Evolutionary conservation across 2,113 vertebrate species (phyloP).

Genomic region (Heteronetta atricapilla): DNA sequence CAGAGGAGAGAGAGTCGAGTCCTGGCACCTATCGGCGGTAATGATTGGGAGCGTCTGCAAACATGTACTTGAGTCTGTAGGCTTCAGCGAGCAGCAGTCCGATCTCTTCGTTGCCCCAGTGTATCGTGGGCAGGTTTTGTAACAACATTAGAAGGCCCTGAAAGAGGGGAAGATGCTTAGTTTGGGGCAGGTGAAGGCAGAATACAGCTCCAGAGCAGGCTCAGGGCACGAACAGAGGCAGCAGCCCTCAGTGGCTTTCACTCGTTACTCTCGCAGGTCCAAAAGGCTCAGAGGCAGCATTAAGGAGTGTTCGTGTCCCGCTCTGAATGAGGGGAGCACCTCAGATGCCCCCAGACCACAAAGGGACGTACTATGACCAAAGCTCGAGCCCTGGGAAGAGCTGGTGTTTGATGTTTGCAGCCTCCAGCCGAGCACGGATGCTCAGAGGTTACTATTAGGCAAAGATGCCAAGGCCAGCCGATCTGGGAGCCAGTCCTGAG

Average conservation of each 20-base stretch:
- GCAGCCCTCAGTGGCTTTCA: fast-evolving
- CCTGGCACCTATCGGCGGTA: conserved; percentile 89
- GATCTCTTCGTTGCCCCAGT: conserved; percentile 98
- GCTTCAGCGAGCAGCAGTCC: conserved; percentile 96
- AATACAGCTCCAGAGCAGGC: neutral
- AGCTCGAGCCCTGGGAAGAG: neutral
- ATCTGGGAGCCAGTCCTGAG: neutral
- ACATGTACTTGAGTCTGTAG: conserved; percentile 99
- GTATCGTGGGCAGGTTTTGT: conserved; percentile 97
- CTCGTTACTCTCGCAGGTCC: fast-evolving
- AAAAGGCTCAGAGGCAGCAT: neutral
- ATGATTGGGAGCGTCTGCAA: conserved; percentile 96
- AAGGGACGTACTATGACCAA: neutral
- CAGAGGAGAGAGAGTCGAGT: conserved; percentile 31
- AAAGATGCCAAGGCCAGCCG: neutral
- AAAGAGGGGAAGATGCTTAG: conserved; percentile 23
- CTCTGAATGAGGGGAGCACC: neutral
- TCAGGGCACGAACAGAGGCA: neutral
- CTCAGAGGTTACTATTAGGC: neutral
- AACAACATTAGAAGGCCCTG: conserved; percentile 97
- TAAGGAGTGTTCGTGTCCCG: neutral
- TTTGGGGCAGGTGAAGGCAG: neutral
- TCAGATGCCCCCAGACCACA: neutral
- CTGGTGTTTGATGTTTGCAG: neutral
- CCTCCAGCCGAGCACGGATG: neutral